Percentiles rank a stretch among this genome's conserved stretches.
Evolutionary conservation across 2,113 vertebrate genomes (phyloP).

Genomic region (Sylvicapra grimmia): DNA sequence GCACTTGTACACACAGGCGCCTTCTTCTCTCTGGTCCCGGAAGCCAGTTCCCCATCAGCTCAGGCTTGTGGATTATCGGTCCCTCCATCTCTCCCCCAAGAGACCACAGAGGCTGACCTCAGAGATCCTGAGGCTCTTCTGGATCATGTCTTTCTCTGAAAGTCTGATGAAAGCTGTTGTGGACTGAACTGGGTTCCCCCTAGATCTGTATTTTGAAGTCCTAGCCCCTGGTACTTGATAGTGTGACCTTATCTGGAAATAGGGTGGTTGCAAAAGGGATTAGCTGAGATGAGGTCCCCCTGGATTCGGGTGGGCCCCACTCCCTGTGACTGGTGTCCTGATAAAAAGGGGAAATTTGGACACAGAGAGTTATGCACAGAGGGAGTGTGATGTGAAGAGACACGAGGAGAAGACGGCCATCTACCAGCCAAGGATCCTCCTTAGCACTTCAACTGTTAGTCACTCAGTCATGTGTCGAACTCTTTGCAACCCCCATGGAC

Average conservation of each 20-base stretch:
- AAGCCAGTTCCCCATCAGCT: background rate
- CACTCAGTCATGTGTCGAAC: background rate
- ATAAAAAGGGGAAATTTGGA: background rate
- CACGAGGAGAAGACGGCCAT: fast-evolving
- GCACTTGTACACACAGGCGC: background rate
- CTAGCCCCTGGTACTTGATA: background rate
- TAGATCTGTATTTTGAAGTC: background rate
- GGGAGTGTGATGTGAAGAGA: background rate
- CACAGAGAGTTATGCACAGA: background rate
- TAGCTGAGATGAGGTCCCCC: background rate
- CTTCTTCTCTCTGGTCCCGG: background rate
- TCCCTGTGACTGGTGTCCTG: background rate
- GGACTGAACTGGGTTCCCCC: background rate
- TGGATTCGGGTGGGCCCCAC: background rate
- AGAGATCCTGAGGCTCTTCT: background rate
- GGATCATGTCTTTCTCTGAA: background rate
- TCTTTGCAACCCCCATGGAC: background rate
- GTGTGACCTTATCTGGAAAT: background rate
- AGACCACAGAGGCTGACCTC: background rate
- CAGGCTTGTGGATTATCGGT: too few relatives aligned
- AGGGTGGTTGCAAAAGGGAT: background rate
- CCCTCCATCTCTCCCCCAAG: background rate
- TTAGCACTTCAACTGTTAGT: background rate
- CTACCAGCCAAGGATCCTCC: background rate
- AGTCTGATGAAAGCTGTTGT: background rate